Evolutionary conservation across 92 coral and sea anemone genomes (phyloP), one percentile per base, ranked within the genome.

Genomic region (Palythoa grandis): DNA sequence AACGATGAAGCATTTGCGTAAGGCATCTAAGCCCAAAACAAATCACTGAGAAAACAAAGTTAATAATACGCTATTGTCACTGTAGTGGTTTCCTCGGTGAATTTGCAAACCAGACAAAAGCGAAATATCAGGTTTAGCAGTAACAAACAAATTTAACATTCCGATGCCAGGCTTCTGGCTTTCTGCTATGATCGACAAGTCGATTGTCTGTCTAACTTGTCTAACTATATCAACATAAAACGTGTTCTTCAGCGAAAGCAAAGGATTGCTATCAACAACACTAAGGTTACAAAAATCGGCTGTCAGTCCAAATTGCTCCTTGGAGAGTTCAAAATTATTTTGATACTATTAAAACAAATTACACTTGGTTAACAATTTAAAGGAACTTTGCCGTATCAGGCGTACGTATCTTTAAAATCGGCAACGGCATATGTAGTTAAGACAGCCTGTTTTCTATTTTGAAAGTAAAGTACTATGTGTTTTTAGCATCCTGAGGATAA

Each of bases 401-500:
- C 2, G 13, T 63, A 6, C 12, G 69, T 20, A 60, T 15, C 22
- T 19, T 19, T 63, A 19, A 17, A 23, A 19, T 22, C 20, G 19
- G 20, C 16, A 63, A 8, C 20, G 3, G 7, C 7, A n/a, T 4
- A 23, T n/a, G 10, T 63, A 61, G 23, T 16, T 16, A 16, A 19
- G 3, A 39, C 58, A 50, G 66, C 23, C 37, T 71, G n/a, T 29
- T 35, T 68, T 11, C 70, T 60, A 25, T 17, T 52, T 4, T 61
- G n/a, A 6, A 61, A 78, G 70, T 39, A 78, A 58, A 57, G 25
- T 68, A 58, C 70, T 7, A 12, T 57, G 7, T 20, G 12, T n/a
- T 63, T 22, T 69, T 63, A 24, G 22, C 22, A 43, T 22, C 35
- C 47, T 19, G 66, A 61, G 58, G 71, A 69, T 79, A 79, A 79